Base-by-base conservation (phyloP, 92 coral and sea anemone genomes). In the Palythoa caribaeorum region DNA sequence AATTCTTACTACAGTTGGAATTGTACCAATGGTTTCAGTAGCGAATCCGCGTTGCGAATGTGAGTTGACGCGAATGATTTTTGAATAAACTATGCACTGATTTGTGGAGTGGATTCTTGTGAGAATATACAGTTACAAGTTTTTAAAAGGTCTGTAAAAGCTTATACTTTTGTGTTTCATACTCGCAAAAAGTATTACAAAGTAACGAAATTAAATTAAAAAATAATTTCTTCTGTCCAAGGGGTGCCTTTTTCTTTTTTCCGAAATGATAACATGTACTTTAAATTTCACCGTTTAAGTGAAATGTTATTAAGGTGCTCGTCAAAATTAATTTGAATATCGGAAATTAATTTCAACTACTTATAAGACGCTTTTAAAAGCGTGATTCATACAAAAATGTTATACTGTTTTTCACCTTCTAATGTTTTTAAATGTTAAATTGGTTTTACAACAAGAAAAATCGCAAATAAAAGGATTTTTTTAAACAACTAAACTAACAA, bases 301-400 rank as follows among this genome's bases (percentile, higher is more conserved):
- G 66, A 77, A 11, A 78, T 16, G 83, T 78, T 53, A 78, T 55
- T 78, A 78, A 78, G 52, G 37, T 53, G 13, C 66, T 21, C 36
- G 38, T 75, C 59, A 10, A 51, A 28, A 77, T 21, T 59, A 20
- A 53, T 13, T 78, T 37, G 70, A 78, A 55, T 36, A 12, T 78
- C 70, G 83, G 83, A 78, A 78, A 55, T 47, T 37, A 78, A 78
- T 44, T 55, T 39, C 51, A 78, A 55, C 54, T 83, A 83, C 77
- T 38, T 83, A 62, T 21, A 28, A 16, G 50, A 17, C 7, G 50
- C 50, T 44, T 44, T 44, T 44, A 14, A 63, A 55, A 55, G 11
- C 62, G 75, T n/a, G 9, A 2, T 14, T 81, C 11, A 1, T 13
- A 83, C 44, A 71, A 83, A 38, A 48, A 11, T 21, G 4, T 40